phyloP scores from a whole-genome alignment of 2,797 vertebrate genomes.

The Chaenodraco wilsoni region DNA sequence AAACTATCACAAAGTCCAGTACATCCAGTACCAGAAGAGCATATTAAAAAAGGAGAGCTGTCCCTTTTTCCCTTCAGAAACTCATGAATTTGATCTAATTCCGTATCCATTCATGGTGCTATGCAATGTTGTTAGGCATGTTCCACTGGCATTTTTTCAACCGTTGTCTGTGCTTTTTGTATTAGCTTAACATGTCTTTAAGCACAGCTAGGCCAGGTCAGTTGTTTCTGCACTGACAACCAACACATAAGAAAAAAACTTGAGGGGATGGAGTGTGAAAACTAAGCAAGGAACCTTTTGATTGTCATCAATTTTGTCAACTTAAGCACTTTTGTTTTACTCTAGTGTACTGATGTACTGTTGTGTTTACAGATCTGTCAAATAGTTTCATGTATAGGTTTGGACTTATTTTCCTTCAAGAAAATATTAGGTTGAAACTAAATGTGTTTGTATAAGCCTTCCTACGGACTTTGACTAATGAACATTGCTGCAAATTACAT shows the following conservation, averaged over 20 bases:
- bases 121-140: slow-evolving; percentile 45
- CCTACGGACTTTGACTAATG: slow-evolving; percentile 28
- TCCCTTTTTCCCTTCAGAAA: slow-evolving; percentile 62
- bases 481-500: slow-evolving; percentile 51
- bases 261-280: slow-evolving; percentile 42
- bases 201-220: slow-evolving; percentile 53
- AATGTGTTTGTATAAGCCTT: slow-evolving; percentile 65
- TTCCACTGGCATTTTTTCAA: slow-evolving; percentile 29
- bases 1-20: slow-evolving; percentile 55
- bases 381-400: slow-evolving; percentile 63
- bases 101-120: slow-evolving; percentile 64
- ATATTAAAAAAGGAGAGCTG: slow-evolving; percentile 66
- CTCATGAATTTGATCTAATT: slow-evolving; percentile 56
- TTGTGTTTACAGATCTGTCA: slow-evolving; percentile 29
- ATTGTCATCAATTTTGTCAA: not conserved
- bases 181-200: slow-evolving; percentile 9
- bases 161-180: slow-evolving; percentile 11
- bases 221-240: slow-evolving; percentile 65
- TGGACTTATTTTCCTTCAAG: slow-evolving; percentile 39
- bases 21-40: slow-evolving; percentile 41
- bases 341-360: slow-evolving; percentile 18
- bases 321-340: slow-evolving; percentile 21
- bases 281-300: slow-evolving; percentile 50
- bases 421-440: slow-evolving; percentile 60
- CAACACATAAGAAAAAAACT: slow-evolving; percentile 28